Evolutionary conservation across 2,797 vertebrate species (phyloP), one percentile per base, ranked within the genome.

Genomic region (Meda fulgida): DNA sequence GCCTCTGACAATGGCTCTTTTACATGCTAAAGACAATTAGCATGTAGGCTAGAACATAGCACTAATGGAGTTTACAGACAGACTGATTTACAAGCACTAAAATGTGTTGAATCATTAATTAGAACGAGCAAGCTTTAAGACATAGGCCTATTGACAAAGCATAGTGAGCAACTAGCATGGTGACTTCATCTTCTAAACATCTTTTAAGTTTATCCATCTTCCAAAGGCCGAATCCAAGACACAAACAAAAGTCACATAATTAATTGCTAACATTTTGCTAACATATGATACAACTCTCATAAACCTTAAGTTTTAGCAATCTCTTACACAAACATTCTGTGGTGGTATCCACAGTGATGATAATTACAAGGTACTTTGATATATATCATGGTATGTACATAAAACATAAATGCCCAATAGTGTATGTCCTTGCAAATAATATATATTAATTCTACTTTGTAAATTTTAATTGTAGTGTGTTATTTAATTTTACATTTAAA

Each of bases 1-100:
- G n/a, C 80, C 72, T 63, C 70, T n/a, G 70, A 89, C 87, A 86
- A 86, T 63, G 77, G 53, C 51, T 70, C 81, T 65, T 84, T 86
- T 77, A 87, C 86, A 83, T 78, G 81, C 78, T 84, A 43, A 19
- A 81, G 55, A 77, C 14, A 55, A 29, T 75, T 58, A 88, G 83
- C 31, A 40, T 72, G 51, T 78, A 36, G 72, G 40, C 43, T 81
- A 63, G 31, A 63, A 31, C 79, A 69, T 31, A 18, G 38, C 19
- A 26, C n/a, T 83, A 76, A 43, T 26, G 43, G 60, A 60, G 81
- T 40, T 84, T 63, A 21, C 48, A 63, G 58, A 73, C 23, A 46
- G 29, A 60, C 76, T 67, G 76, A 83, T 84, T 81, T 55, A 81
- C 34, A 58, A 58, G 40, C 51, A 71, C 36, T 84, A 34, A 81